Base-by-base conservation (phyloP, 2,797 vertebrate species). In the Oreortyx pictus region DNA sequence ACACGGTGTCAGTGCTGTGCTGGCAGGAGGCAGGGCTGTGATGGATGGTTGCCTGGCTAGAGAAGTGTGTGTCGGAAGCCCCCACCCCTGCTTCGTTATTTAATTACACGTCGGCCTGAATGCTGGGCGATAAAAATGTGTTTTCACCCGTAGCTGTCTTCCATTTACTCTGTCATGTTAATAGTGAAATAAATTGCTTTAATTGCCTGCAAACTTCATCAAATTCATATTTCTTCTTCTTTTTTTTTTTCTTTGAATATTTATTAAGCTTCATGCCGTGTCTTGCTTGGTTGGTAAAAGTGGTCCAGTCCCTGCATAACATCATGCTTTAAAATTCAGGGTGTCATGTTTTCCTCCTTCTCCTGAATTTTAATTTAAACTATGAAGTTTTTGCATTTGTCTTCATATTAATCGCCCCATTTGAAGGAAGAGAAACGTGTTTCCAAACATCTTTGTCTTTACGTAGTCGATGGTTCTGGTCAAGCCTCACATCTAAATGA, bases 171-270 rank as follows among this genome's bases (percentile, higher is more conserved):
- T 92, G 98, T 98, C 97, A 98, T 96, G 94, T 98, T 98, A 97
- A 97, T 97, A 98, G 97, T 98, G 98, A 98, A 98, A 99, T 98
- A 98, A 99, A 99, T 99, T 98, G 98, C 97, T 97, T 97, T 99
- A 98, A 99, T 99, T 98, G 98, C 97, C 96, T 90, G 93, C 97
- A 98, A 98, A 98, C 98, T 98, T 98, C 97, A 98, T 98, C 98
- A 98, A 98, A 98, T 98, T 98, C 97, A 97, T 97, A 98, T 98
- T 98, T 95, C 88, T 96, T 95, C 81, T n/a, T n/a, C 74, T 52
- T 77, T 88, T 94, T 96, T 98, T 97, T 97, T 50, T 47, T 24
- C 14, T 50, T 52, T 98, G 97, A 98, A 97, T 98, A 98, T 98
- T 98, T 98, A 98, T 98, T 98, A 98, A 98, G 90, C 57, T 86